These are phyloP conservation scores for Poeciliopsis gracilis DNA, from an alignment of 2,797 vertebrate genomes.

Conservation along the genomic window DNA sequence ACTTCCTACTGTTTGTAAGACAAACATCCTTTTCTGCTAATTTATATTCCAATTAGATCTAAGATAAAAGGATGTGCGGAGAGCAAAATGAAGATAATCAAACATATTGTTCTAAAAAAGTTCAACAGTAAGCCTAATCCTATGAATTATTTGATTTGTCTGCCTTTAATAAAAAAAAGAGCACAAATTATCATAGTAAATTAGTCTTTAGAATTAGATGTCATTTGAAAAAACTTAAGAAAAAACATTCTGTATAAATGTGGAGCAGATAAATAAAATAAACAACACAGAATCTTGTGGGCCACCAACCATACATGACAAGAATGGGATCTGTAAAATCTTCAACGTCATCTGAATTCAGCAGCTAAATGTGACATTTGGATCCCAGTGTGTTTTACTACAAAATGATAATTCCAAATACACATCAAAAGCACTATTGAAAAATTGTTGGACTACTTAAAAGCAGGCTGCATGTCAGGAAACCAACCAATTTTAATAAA, in stretches of 20 bases:
- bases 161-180: background rate
- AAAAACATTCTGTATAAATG: background rate
- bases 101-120: constrained; percentile 10
- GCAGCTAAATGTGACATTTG: background rate
- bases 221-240: constrained; percentile 10
- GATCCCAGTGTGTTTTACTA: background rate
- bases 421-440: background rate
- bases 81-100: background rate
- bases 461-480: background rate
- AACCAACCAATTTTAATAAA: background rate
- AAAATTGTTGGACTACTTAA: background rate
- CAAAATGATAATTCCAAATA: background rate
- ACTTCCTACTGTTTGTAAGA: constrained; percentile 18
- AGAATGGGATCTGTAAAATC: background rate
- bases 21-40: constrained; percentile 16
- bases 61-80: constrained; percentile 1
- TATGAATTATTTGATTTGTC: background rate
- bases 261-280: no score
- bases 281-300: no score
- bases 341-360: background rate
- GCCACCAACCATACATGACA: no score
- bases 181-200: background rate
- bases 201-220: constrained; percentile 6
- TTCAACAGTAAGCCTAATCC: background rate
- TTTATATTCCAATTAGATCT: constrained; percentile 26